Base-by-base conservation (phyloP, 2,888 invertebrate genomes). In the Adineta ricciae region DNA sequence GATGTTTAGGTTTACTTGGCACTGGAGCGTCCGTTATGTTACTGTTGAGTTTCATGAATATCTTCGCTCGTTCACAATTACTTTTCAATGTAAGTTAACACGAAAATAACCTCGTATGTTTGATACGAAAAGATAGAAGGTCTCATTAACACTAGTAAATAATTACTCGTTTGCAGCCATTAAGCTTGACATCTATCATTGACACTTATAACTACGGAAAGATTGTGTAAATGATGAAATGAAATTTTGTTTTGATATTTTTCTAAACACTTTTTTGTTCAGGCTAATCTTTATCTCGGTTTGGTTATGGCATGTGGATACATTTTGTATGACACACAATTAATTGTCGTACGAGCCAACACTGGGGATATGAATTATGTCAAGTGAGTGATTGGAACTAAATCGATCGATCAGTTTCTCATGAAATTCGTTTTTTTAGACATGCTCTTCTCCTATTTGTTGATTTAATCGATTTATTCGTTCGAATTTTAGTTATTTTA, bases 321-420 rank as follows among this genome's bases (percentile, higher is more conserved):
- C 91, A 94, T 99, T 24, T 92, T 98, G 87, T 98, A 95, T 89
- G 98, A 98, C 91, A 99, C 98, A n/a, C 97, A 97, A 91, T 92
- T 95, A 87, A 97, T 97, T 88, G 94, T 97, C 88, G 96, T 96
- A 91, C 97, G 97, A 90, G 93, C 94, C 88, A 93, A 95, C 87
- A 92, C 93, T 91, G 97, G 97, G 86, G 96, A 93, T 92, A 94
- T 94, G 90, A 97, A 98, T 91, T 97, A 95, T 90, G 94, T 98
- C 87, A 91, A 91, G 91, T 91, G 89, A 88, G 89, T 88, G 49
- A 24, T 27, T n/a, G n/a, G 9, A 27, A 21, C 38, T 11, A 41
- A n/a, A 21, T 9, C n/a, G 4, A n/a, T 27, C 8, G 2, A 36
- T 27, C 3, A 41, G 8, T 82, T n/a, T 83, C n/a, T 50, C 5